Conservation (phyloP, 2,113 vertebrate species). For the Arenaria interpres region DNA sequence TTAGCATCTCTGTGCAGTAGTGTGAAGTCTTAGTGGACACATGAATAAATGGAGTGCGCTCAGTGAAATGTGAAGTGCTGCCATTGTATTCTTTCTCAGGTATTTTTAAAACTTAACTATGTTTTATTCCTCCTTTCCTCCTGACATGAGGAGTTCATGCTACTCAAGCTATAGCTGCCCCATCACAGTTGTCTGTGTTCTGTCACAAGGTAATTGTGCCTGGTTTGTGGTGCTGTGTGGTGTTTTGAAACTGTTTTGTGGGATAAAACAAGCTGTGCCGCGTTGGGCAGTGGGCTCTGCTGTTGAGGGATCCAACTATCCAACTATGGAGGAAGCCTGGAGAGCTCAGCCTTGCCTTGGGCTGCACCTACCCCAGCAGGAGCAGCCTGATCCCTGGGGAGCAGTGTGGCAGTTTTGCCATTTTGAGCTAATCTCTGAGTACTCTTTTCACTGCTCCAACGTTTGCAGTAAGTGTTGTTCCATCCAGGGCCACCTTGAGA, state of each 20-base stretch:
- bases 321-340: neutral
- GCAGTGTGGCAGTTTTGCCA: neutral
- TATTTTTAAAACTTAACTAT: neutral
- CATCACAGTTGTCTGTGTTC: constrained; percentile 50
- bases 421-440: neutral
- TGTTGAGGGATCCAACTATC: neutral
- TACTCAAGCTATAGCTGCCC: constrained; percentile 51
- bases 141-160: constrained; percentile 46
- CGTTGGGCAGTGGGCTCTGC: neutral
- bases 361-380: neutral
- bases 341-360: neutral
- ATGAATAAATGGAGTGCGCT: neutral
- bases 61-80: neutral
- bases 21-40: neutral
- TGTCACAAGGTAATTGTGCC: constrained; percentile 75
- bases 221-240: constrained; percentile 76
- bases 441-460: rapidly evolving
- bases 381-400: neutral
- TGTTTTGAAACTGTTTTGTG: neutral
- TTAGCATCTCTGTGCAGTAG: neutral
- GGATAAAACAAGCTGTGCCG: neutral
- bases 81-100: neutral
- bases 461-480: neutral
- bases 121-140: constrained; percentile 63
- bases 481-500: rapidly evolving